Evolutionary conservation across 2,888 invertebrate species (phyloP), one percentile per base, ranked within the genome.

Genomic region (Lasioglossum leucozonium): DNA sequence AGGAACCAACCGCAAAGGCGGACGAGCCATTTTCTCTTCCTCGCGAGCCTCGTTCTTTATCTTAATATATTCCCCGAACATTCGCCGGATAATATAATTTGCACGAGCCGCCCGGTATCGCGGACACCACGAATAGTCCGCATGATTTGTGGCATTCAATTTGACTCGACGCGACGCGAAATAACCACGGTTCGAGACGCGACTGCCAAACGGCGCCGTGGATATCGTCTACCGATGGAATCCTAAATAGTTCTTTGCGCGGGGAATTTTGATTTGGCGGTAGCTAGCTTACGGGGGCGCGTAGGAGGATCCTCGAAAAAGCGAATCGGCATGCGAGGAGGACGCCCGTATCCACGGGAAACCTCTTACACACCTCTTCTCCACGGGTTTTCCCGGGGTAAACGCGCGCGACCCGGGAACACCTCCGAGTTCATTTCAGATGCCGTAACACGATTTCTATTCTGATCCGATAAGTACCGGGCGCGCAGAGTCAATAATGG

Each of bases 401-500:
- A 34, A 34, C 65, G 34, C 18, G 34, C 18, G 34, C 65, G n/a
- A n/a, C 22, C 65, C 67, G 71, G 58, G 75, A 71, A 34, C 30
- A 51, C 73, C 65, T 74, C 22, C 73, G 69, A 81, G 78, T 88
- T 90, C 86, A 77, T 88, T 88, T 78, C 86, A 37, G 72, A 86
- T 75, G 86, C 87, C 65, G 74, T 86, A 84, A 82, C 85, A 81
- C 79, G 40, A 73, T 65, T 67, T 73, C 82, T 47, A 76, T 87
- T 84, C 87, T 58, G 87, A 87, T 82, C 78, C 69, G 82, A 75
- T 82, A 87, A 90, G 80, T 76, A 88, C 69, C 67, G n/a, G n/a
- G 77, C 51, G 79, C 44, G 78, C 82, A 30, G 72, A 82, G 65
- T 72, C 81, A 80, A 85, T 83, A 85, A 87, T 82, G 84, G 85